Base-by-base conservation (phyloP, 2,113 vertebrate genomes). In the Hepsetus odoe region DNA sequence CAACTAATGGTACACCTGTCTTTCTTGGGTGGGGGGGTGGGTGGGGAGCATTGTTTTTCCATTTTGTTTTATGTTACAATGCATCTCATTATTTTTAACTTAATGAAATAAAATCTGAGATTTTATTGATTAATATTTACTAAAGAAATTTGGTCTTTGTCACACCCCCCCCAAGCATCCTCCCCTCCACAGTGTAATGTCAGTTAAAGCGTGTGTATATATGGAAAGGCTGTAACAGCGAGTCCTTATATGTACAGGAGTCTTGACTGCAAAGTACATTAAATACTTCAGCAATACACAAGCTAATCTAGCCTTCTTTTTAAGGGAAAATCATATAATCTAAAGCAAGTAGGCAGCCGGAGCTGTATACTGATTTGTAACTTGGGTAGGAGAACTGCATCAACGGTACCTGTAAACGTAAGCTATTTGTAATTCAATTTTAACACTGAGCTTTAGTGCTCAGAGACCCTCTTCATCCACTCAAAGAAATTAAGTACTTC, bases 51-150 rank as follows among this genome's bases (percentile, higher is more conserved):
- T 11, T 56, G n/a, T 73, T 77, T 78, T 81, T 83, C 80, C 70
- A 80, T 86, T 87, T 88, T 75, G 33, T 85, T 80, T 88, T 88
- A 85, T 89, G 79, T 88, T 87, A 83, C 82, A 66, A 83, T 86
- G 80, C 26, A 86, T 80, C 70, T 85, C 40, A 85, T 81, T 84
- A 86, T 92, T 91, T 92, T 91, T 91, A 90, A 92, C 90, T 91
- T 92, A 91, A 91, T 91, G 89, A 91, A 87, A 92, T 89, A 75
- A 88, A 83, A 88, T 89, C 86, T 61, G 67, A 86, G 81, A 89
- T 91, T 92, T 91, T 92, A 90, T 62, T 44, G 61, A 49, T 76
- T 55, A 81, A 76, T 74, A 72, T 80, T 44, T 82, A 72, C 38
- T 2, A 44, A 33, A 71, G 69, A 58, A 22, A 16, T 58, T 77